Conservation (phyloP, 2,113 vertebrate species). For the Salminus brasiliensis region DNA sequence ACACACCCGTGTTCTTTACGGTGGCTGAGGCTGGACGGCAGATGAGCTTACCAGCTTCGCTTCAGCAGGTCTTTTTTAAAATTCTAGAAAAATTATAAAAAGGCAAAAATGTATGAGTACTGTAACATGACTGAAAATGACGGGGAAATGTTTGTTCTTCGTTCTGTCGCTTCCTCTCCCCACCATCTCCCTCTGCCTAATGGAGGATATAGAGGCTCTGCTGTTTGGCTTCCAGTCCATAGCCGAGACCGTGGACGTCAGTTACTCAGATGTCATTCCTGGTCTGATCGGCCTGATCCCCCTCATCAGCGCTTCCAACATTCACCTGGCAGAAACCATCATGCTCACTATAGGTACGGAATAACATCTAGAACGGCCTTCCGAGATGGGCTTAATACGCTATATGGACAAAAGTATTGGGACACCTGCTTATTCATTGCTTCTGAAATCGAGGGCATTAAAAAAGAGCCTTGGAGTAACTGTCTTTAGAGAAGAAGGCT, state of each 20-base stretch:
- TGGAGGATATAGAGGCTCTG: conserved; percentile 92
- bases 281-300: conserved; percentile 96
- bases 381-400: no score
- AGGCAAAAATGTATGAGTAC: no score
- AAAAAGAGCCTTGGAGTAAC: no score
- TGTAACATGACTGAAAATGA: neutral
- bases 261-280: conserved; percentile 96
- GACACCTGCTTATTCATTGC: no score
- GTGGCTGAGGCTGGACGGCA: no score
- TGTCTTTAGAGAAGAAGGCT: no score
- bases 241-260: conserved; percentile 96
- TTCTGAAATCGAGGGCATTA: no score
- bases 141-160: conserved; percentile 16
- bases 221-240: conserved; percentile 98
- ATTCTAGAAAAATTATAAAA: no score
- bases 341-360: conserved; percentile 92
- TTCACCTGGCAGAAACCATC: conserved; percentile 93
- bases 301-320: conserved; percentile 92
- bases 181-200: neutral
- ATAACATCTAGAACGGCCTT: no score
- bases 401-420: no score
- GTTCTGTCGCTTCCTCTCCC: neutral
- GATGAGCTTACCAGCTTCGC: no score
- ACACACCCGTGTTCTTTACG: neutral
- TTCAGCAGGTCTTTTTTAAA: no score